phyloP scores from a whole-genome alignment of 2,113 vertebrate genomes.

The Mionectes macconnelli region DNA sequence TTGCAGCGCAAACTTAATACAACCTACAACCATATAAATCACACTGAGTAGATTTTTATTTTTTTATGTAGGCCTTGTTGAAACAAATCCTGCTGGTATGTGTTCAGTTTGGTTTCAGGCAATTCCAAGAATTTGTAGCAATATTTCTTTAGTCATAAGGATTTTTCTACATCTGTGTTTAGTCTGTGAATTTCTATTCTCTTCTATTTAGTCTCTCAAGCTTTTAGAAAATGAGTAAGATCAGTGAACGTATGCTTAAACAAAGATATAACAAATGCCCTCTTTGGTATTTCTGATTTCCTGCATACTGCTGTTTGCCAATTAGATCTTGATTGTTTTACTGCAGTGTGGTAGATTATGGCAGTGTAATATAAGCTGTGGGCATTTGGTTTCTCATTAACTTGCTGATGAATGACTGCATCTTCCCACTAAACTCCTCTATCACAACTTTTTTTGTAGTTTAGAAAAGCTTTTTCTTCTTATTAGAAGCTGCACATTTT shows the following conservation, averaged over 20 bases:
- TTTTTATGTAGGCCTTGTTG: neutral
- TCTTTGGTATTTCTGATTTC: constrained; percentile 8
- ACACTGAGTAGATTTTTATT: neutral
- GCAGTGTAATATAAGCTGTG: constrained; percentile 16
- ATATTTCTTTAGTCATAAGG: neutral
- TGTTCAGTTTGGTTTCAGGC: neutral
- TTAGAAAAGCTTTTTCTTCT: neutral
- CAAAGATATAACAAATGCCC: neutral
- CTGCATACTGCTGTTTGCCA: constrained; percentile 15
- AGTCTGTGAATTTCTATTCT: neutral
- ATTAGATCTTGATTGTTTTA: constrained; percentile 22
- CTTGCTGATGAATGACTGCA: constrained; percentile 11
- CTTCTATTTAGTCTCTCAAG: constrained; percentile 24
- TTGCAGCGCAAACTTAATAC: neutral
- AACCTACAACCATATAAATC: neutral
- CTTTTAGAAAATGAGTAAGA: neutral
- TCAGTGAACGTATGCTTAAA: neutral
- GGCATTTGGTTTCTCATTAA: constrained; percentile 30
- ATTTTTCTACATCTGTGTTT: neutral
- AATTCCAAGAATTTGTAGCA: neutral
- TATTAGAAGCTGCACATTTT: constrained; percentile 24
- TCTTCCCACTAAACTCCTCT: neutral
- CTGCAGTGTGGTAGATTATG: neutral
- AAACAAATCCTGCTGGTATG: neutral
- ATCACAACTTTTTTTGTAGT: constrained; percentile 13